phyloP scores from a whole-genome alignment of 2,113 vertebrate species.

The Sinocyclocheilus rhinocerous region DNA sequence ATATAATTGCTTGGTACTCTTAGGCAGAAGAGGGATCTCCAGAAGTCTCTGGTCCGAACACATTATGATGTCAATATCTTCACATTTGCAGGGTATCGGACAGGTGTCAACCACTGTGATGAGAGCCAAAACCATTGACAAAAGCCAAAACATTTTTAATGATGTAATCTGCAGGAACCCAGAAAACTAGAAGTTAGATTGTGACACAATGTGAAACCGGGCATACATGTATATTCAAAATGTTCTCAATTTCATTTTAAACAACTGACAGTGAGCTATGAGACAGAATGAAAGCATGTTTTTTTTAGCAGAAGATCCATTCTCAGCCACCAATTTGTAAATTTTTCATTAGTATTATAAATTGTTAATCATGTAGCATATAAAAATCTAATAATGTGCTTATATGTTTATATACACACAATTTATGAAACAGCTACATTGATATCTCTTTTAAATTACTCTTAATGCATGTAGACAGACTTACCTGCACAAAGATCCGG shows the following conservation, averaged over 20 bases:
- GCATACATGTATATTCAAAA: background rate
- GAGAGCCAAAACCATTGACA: conserved; percentile 36
- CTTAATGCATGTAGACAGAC: background rate
- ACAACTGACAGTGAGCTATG: background rate
- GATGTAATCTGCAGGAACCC: background rate
- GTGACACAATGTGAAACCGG: background rate
- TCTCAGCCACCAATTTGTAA: background rate
- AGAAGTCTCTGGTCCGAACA: conserved; percentile 59
- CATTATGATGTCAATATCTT: conserved; percentile 16
- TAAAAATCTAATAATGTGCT: background rate
- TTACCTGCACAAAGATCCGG: background rate
- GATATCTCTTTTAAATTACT: background rate
- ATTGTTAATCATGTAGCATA: background rate
- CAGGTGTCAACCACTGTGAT: conserved; percentile 34
- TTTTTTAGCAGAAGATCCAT: background rate
- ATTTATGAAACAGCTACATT: background rate
- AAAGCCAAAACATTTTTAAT: conserved; percentile 42
- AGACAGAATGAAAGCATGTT: background rate
- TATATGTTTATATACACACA: background rate
- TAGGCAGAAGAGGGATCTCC: conserved; percentile 60
- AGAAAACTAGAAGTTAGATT: conserved; percentile 25
- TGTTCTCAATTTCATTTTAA: background rate
- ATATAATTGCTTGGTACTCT: conserved; percentile 56
- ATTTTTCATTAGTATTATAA: background rate
- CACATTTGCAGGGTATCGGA: conserved; percentile 58